A percentile compares a stretch with the other conserved stretches of the same genome.
These are phyloP conservation scores for Notothenia rossii DNA, from an alignment of 2,113 vertebrate species.

Conservation along the genomic window DNA sequence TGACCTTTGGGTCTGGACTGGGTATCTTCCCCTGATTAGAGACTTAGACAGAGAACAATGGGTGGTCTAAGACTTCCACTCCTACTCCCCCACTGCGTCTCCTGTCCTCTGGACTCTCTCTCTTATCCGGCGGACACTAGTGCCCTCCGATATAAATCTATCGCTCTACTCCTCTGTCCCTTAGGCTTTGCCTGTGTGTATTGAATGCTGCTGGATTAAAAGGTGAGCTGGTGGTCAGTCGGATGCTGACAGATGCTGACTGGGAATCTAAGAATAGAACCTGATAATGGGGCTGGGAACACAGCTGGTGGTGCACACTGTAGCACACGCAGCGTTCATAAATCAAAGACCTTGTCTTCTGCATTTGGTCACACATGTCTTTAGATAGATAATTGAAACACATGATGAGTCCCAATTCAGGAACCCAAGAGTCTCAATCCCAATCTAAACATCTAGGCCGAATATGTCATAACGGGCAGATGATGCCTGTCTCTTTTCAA, in stretches of 20 bases:
- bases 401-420: background rate
- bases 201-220: conserved; percentile 71
- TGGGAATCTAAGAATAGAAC: conserved; percentile 71
- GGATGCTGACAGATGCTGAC: conserved; percentile 71
- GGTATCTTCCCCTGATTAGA: conserved; percentile 68
- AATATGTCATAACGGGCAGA: background rate
- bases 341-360: conserved; percentile 25
- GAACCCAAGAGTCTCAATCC: background rate
- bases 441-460: background rate
- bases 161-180: conserved; percentile 19
- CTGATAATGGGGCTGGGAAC: conserved; percentile 65
- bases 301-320: conserved; percentile 37
- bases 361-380: conserved; percentile 10
- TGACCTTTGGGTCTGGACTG: conserved; percentile 74
- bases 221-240: conserved; percentile 74
- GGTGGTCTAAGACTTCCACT: conserved; percentile 66
- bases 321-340: conserved; percentile 5
- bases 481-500: background rate
- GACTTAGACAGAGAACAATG: conserved; percentile 73
- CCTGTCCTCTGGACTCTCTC: conserved; percentile 10
- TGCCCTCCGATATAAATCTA: conserved; percentile 55
- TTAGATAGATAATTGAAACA: conserved; percentile 19
- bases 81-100: conserved; percentile 14
- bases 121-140: conserved; percentile 45
- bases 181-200: conserved; percentile 6